Conservation (phyloP, 1,140 invertebrate species). For the Megalopta genalis region DNA sequence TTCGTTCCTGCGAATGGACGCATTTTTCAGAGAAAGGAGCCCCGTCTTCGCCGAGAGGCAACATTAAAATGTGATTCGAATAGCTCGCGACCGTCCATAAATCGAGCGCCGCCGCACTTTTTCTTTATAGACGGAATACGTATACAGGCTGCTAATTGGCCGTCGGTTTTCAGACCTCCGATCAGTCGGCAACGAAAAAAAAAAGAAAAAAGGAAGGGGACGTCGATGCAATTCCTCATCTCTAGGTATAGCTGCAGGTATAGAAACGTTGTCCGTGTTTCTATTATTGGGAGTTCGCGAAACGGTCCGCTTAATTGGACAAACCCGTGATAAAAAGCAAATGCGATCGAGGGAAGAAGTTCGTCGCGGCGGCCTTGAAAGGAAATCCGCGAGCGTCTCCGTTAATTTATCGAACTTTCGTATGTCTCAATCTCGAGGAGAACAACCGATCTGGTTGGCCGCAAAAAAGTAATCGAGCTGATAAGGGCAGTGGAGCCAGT, state of each 20-base stretch:
- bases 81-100: neutral
- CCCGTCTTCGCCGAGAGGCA: neutral
- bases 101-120: neutral
- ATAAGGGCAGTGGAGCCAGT: too few relatives aligned
- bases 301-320: neutral
- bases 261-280: neutral
- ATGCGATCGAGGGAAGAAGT: neutral
- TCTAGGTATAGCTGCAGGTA: neutral
- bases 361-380: neutral
- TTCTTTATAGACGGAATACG: neutral
- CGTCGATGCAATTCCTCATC: neutral
- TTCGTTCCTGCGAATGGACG: neutral
- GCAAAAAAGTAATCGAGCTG: too few relatives aligned
- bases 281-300: neutral
- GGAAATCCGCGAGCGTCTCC: neutral
- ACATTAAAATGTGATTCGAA: conserved; percentile 23
- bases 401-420: conserved; percentile 2
- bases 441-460: too few relatives aligned
- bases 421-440: too few relatives aligned
- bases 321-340: neutral
- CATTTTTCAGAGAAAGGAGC: neutral
- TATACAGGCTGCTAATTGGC: neutral
- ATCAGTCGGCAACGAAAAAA: neutral
- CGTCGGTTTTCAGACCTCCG: neutral
- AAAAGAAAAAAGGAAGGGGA: too few relatives aligned